Evolutionary conservation across 2,113 vertebrate genomes (phyloP).

Genomic region (Anhinga rufa): DNA sequence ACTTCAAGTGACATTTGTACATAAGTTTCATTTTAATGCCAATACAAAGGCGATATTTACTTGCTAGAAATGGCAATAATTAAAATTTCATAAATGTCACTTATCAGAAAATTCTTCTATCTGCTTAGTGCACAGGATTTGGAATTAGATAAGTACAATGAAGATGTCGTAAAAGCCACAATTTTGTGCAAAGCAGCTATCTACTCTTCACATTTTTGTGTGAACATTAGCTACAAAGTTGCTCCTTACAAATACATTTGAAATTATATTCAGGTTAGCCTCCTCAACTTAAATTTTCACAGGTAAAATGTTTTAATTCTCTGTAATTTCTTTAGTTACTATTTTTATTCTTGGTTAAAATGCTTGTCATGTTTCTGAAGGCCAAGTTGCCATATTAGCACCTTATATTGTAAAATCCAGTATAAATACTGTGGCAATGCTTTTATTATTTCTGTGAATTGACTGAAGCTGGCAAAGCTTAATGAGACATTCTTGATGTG

Average conservation of each 20-base stretch:
- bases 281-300: neutral
- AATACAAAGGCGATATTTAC: neutral
- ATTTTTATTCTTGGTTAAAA: neutral
- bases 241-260: neutral
- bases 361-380: neutral
- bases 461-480: neutral
- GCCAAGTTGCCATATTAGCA: neutral
- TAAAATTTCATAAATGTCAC: neutral
- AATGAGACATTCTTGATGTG: neutral
- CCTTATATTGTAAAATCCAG: neutral
- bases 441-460: neutral
- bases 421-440: neutral
- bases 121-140: neutral
- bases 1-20: neutral
- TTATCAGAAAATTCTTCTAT: neutral
- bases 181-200: neutral
- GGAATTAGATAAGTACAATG: neutral
- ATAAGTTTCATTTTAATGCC: neutral
- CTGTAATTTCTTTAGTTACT: neutral
- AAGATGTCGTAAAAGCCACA: neutral
- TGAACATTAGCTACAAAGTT: neutral
- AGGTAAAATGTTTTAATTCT: neutral
- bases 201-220: neutral
- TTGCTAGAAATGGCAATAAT: neutral
- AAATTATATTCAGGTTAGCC: neutral